These are phyloP conservation scores for Sternotherus odoratus DNA, from an alignment of 2,797 vertebrate species.

Conservation along the genomic window DNA sequence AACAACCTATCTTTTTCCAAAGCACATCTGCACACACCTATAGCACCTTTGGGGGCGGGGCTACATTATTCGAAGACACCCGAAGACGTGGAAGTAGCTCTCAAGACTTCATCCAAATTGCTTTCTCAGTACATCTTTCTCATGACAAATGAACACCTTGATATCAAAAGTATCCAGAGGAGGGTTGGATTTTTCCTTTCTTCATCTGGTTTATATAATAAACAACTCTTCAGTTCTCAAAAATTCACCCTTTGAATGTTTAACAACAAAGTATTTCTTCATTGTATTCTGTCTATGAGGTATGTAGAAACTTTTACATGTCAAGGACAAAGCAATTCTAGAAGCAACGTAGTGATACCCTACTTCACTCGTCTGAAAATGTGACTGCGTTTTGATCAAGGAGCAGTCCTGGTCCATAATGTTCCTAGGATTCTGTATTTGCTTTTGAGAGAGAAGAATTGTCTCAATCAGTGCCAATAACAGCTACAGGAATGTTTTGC, in stretches of 20 bases:
- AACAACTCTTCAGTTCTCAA: not conserved
- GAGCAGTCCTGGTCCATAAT: not conserved
- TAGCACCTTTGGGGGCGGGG: not conserved
- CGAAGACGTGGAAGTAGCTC: not conserved
- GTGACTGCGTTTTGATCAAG: not conserved
- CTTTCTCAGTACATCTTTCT: not conserved
- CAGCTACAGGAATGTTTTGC: fast-evolving
- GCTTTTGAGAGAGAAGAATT: not conserved
- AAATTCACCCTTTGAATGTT: not conserved
- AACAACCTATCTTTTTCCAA: not conserved
- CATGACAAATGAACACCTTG: fast-evolving
- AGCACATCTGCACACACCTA: not conserved
- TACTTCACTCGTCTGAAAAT: not conserved
- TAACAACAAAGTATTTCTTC: not conserved
- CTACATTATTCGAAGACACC: not conserved
- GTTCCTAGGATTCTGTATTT: not conserved
- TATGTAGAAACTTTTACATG: not conserved
- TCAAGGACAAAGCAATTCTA: not conserved
- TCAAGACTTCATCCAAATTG: not conserved
- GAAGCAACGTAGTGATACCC: not conserved
- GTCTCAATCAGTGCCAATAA: fast-evolving
- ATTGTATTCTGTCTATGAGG: fast-evolving
- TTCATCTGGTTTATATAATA: not conserved
- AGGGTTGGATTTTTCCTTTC: not conserved
- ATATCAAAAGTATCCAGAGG: not conserved